phyloP scores from a whole-genome alignment of 2,888 invertebrate species.

The Ellobium chinense region DNA sequence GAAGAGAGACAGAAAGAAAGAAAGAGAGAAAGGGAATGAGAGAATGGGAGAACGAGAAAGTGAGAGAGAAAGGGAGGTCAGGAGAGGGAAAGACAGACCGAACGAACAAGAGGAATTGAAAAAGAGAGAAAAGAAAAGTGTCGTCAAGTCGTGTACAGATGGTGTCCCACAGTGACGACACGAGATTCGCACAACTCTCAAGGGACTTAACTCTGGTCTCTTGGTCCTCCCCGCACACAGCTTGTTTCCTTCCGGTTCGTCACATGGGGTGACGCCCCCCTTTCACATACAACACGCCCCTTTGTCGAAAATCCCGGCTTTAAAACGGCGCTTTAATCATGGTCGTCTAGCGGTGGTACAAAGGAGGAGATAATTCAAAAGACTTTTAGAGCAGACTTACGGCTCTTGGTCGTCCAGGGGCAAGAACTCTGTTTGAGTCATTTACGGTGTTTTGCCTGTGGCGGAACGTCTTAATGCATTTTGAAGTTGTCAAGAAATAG shows the following conservation, averaged over 20 bases:
- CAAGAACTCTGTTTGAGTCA: conserved; percentile 12
- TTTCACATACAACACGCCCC: conserved; percentile 32
- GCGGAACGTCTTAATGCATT: no score
- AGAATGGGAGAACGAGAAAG: neutral
- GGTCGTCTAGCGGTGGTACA: conserved; percentile 2
- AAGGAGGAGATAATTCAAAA: conserved; percentile 19
- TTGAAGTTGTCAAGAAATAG: no score
- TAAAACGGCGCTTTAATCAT: conserved; percentile 27
- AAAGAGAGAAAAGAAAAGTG: neutral
- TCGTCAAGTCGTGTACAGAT: conserved; percentile 6
- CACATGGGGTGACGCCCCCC: conserved; percentile 20
- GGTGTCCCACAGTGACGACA: neutral
- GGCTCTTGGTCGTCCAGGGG: neutral
- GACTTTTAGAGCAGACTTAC: neutral
- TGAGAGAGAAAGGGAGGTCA: neutral
- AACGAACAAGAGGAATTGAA: neutral
- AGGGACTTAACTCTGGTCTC: conserved; percentile 32
- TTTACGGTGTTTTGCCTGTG: no score
- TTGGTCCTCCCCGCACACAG: conserved; percentile 20
- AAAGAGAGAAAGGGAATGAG: neutral
- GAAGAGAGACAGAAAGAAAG: neutral
- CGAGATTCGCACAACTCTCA: neutral
- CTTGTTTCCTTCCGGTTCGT: conserved; percentile 39
- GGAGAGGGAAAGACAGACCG: neutral
- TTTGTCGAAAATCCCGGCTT: conserved; percentile 38